Evolutionary conservation across 2,888 invertebrate species (phyloP).

Genomic region (Cheilosia soror): DNA sequence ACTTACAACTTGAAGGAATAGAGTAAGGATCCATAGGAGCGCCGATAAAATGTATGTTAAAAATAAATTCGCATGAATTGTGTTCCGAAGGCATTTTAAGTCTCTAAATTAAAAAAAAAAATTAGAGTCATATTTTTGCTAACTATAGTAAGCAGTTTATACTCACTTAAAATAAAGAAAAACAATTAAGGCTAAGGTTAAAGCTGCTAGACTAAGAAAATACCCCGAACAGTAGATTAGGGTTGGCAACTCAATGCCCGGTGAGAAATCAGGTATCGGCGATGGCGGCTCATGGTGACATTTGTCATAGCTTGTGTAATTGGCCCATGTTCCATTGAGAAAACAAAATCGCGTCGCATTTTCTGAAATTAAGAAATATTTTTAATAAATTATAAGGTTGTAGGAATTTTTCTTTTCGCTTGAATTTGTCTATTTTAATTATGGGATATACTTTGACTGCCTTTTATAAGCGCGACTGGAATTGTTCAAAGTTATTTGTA

Average conservation of each 20-base stretch:
- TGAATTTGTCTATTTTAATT: neutral
- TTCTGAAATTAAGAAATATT: slow-evolving; percentile 85
- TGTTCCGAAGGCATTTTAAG: slow-evolving; percentile 95
- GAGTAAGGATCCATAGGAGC: slow-evolving; percentile 94
- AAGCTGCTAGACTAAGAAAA: slow-evolving; percentile 91
- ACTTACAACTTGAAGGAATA: slow-evolving; percentile 88
- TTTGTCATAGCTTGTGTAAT: slow-evolving; percentile 89
- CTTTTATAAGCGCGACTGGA: too few relatives aligned
- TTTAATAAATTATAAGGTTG: slow-evolving; percentile 6
- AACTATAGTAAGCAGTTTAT: too few relatives aligned
- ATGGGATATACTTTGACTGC: too few relatives aligned
- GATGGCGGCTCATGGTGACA: slow-evolving; percentile 86
- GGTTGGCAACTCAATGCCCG: slow-evolving; percentile 86
- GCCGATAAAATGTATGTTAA: slow-evolving; percentile 95
- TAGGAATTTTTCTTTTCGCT: too few relatives aligned
- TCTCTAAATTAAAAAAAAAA: slow-evolving; percentile 87
- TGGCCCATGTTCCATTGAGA: slow-evolving; percentile 92
- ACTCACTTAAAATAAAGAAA: slow-evolving; percentile 96
- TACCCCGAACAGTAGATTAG: slow-evolving; percentile 94
- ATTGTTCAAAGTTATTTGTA: too few relatives aligned
- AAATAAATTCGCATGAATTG: slow-evolving; percentile 97
- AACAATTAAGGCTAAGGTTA: slow-evolving; percentile 92
- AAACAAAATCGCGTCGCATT: slow-evolving; percentile 92
- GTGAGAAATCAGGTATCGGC: slow-evolving; percentile 85
- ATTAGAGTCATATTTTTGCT: too few relatives aligned